Evolutionary conservation across 1,140 invertebrate species (phyloP), one percentile per base, ranked within the genome.

Genomic region (Dryas iulia): DNA sequence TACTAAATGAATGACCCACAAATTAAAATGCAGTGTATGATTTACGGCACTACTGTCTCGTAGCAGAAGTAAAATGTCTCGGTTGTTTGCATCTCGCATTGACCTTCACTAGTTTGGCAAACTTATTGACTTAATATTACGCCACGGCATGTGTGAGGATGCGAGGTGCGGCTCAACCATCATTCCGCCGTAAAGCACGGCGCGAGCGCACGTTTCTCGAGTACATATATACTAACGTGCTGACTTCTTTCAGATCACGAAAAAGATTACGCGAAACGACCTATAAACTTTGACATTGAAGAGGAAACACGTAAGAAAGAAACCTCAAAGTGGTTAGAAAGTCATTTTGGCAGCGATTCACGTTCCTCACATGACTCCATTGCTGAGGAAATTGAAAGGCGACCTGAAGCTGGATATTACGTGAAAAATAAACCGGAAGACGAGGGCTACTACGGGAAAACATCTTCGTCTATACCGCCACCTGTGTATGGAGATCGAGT

Each of bases 251-350:
- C 89, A 91, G 89, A 91, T 61, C 87, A 94, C 64, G 90, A 94
- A 35, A 97, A 96, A 82, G 96, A 97, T 85, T 97, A 97, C 64
- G 96, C 96, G 12, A 95, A 95, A 74, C 94, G 95, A 33, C 96
- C 96, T 0, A 84, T 97, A 31, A 96, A 97, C 83, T 95, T 97
- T 74, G 96, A 97, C 79, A 94, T 96, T 76, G 97, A 98, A 87
- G 96, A 98, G 82, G 95, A 97, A 83, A 97, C 97, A 0, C 93
- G 96, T 59, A 96, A 97, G 91, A 95, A 95, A 73, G 97, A 96
- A 93, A 98, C 96, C 0, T 96, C 95, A 72, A 97, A 96, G 87
- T 98, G 96, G 97, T 91, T 97, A 12, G 97, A 98, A 72, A 95
- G 95, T 77, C 97, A 98, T 81, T 98, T 98, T 78, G 97, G 97